Evolutionary conservation across 2,113 vertebrate genomes (phyloP).

Genomic region (Eulacestoma nigropectus): DNA sequence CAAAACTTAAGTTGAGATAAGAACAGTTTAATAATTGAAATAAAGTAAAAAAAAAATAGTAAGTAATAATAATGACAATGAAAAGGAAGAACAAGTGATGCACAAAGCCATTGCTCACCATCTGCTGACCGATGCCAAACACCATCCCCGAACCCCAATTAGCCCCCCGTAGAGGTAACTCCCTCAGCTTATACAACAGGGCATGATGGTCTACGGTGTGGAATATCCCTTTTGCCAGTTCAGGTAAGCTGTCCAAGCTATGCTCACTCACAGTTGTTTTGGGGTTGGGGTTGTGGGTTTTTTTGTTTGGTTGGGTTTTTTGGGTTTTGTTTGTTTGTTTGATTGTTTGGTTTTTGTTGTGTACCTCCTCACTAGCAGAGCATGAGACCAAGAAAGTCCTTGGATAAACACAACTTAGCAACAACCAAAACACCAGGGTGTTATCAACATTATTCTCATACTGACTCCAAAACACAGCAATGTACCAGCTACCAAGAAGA

Average conservation of each 20-base stretch:
- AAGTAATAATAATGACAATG: neutral
- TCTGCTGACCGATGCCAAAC: neutral
- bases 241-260: neutral
- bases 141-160: neutral
- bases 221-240: neutral
- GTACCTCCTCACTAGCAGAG: neutral
- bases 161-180: neutral
- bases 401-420: neutral
- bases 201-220: neutral
- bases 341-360: neutral
- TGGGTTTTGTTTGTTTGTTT: neutral
- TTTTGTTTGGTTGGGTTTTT: neutral
- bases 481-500: neutral
- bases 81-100: neutral
- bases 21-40: neutral
- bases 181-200: neutral
- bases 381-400: neutral
- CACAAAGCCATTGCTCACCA: neutral
- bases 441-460: neutral
- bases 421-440: neutral
- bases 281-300: accelerated
- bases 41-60: neutral
- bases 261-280: neutral
- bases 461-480: neutral
- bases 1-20: neutral